Evolutionary conservation across 1,140 invertebrate species (phyloP).

Genomic region (Plutomurus gul): DNA sequence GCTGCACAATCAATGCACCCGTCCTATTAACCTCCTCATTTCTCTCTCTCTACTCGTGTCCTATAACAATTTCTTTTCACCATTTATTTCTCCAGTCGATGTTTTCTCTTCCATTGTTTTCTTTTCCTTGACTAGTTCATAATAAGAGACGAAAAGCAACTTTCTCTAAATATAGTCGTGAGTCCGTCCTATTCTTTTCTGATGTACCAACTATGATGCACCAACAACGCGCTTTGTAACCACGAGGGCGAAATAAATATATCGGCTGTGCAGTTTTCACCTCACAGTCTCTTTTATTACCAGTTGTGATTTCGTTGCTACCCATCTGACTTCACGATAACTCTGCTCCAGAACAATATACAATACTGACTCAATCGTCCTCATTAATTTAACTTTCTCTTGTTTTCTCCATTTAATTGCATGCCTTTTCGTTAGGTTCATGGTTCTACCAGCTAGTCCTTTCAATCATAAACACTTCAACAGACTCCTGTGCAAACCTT

Average conservation of each 20-base stretch:
- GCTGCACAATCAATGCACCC: background rate
- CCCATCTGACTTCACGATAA: background rate
- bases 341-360: background rate
- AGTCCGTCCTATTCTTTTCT: background rate
- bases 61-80: background rate
- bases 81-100: background rate
- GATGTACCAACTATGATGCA: background rate
- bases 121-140: background rate
- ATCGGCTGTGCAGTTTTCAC: too few species aligned
- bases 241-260: too few species aligned
- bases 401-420: slow-evolving; percentile 8
- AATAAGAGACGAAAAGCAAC: background rate
- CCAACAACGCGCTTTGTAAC: too few species aligned
- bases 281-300: too few species aligned
- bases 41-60: background rate
- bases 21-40: slow-evolving; percentile 8
- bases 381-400: background rate
- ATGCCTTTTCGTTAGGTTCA: background rate
- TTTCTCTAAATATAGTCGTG: background rate
- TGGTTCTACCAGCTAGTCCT: background rate
- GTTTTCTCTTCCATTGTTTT: background rate
- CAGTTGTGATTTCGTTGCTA: background rate
- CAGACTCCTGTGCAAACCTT: background rate
- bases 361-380: background rate
- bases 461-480: slow-evolving; percentile 14